Evolutionary conservation across 1,140 invertebrate genomes (phyloP), one percentile per base, ranked within the genome.

Genomic region (Antheraea mylitta): DNA sequence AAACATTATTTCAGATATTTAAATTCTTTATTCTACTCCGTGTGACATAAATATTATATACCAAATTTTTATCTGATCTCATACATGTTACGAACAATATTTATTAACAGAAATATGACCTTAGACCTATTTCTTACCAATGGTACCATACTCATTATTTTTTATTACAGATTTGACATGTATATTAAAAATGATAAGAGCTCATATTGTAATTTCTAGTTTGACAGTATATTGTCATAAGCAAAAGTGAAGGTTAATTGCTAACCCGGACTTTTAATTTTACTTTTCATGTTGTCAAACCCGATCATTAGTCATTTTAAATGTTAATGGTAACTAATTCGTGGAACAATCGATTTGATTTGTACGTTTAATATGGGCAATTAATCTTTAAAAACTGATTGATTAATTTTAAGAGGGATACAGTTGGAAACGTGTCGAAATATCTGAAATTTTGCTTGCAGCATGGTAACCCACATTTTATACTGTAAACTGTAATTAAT

Each of bases 281-380:
- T 65, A 65, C 64, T 65, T 65, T 65, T 65, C 37, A 65, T 19
- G 60, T 65, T 65, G 64, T 65, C 64, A 65, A 45, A 48, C 42
- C 9, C 18, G 37, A 48, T 45, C 64, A 65, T 65, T 65, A 48
- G 64, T 65, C 64, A 65, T 65, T 48, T 37, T 19, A 65, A 65
- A 65, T 65, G 38, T 45, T 65, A 65, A 48, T 65, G 42, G 64
- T 36, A 36, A 65, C 38, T 65, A 16, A 48, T 65, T 65, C 64
- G 9, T 18, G 42, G 64, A 65, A 48, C 63, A 64, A 64, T 48
- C 38, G 42, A 18, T 42, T 65, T 48, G 18, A 65, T 48, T 65
- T 65, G 42, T 48, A 45, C 64, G 18, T 65, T 42, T 48, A 45
- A 65, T 48, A 45, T 48, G 18, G 9, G 10, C 38, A 65, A 48